Evolutionary conservation across 2,797 vertebrate species (phyloP), one percentile per base, ranked within the genome.

Genomic region (Vespertilio murinus): DNA sequence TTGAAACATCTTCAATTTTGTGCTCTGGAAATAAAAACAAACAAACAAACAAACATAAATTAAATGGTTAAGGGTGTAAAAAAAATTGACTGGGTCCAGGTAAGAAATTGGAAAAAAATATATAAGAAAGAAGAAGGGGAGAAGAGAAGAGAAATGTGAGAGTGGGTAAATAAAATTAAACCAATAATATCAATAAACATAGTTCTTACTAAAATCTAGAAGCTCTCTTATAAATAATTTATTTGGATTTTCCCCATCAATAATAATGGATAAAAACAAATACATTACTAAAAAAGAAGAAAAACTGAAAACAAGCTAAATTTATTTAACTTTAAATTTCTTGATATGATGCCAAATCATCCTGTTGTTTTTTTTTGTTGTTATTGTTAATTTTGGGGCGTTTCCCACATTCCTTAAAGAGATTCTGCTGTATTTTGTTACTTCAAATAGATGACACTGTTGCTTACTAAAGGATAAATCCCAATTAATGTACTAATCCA

Each of bases 391-490:
- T 33, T 65, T 73, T 49, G 11, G 3, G 16, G 11, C 1, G 38
- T 69, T 30, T 71, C 52, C 17, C 67, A 65, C 4, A 40, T 38
- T 69, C 75, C 38, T 81, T 49, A 59, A 67, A 69, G 23, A 88
- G 89, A 87, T 79, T 54, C 6, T 88, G 38, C 8, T 87, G 28
- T 35, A 28, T 42, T 90, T 83, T 93, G n/a, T 42, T 12, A 54
- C 47, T 33, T 71, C 20, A 67, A 84, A 82, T 45, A 69, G 59
- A 42, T 49, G 40, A 75, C 3, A 18, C 7, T 54, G 16, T 64
- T 65, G 35, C 35, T 93, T 74, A 38, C 28, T 35, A 94, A 92
- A 89, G 23, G 69, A 84, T 35, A 85, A 95, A 86, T 79, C 30
- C 25, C 22, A 49, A 47, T 9, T 71, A 67, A 84, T 92, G 56